phyloP scores from a whole-genome alignment of 1,140 invertebrate species.

The Arion vulgaris region DNA sequence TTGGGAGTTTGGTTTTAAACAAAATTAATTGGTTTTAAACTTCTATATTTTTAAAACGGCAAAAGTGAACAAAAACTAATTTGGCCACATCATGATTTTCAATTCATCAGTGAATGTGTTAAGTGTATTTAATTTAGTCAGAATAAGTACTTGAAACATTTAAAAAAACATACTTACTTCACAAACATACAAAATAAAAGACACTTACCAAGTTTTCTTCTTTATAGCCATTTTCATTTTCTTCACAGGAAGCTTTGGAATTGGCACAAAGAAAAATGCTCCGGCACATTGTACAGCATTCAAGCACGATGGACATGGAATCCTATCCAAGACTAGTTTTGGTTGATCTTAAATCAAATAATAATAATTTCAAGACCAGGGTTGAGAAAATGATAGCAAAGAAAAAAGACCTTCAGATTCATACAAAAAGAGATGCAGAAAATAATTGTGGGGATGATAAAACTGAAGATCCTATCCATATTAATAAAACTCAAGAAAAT shows the following conservation, averaged over 20 bases:
- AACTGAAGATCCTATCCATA: not conserved
- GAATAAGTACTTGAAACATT: no score
- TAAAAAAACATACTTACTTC: no score
- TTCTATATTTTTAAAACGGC: no score
- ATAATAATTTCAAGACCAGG: slow-evolving; percentile 26
- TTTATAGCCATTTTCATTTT: slow-evolving; percentile 14
- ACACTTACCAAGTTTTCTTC: no score
- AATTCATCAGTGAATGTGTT: no score
- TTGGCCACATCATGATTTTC: no score
- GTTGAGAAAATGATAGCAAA: slow-evolving; percentile 16
- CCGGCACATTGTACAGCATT: slow-evolving; percentile 53
- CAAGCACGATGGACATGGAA: slow-evolving; percentile 46
- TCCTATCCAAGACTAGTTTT: slow-evolving; percentile 56
- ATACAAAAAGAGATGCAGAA: not conserved
- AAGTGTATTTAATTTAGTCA: no score
- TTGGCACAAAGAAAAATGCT: slow-evolving; percentile 65
- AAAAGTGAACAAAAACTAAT: no score
- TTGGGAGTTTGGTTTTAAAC: no score
- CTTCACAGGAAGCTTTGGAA: slow-evolving; percentile 62
- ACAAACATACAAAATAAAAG: no score
- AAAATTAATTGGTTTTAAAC: no score
- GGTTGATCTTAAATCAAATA: slow-evolving; percentile 48
- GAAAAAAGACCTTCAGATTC: slow-evolving; percentile 25
- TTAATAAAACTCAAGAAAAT: slow-evolving; percentile 20
- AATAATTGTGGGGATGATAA: not conserved